Percentiles rank a stretch among this genome's conserved stretches.
phyloP scores from a whole-genome alignment of 2,888 invertebrate species.

The Schrankia costaestrigalis region DNA sequence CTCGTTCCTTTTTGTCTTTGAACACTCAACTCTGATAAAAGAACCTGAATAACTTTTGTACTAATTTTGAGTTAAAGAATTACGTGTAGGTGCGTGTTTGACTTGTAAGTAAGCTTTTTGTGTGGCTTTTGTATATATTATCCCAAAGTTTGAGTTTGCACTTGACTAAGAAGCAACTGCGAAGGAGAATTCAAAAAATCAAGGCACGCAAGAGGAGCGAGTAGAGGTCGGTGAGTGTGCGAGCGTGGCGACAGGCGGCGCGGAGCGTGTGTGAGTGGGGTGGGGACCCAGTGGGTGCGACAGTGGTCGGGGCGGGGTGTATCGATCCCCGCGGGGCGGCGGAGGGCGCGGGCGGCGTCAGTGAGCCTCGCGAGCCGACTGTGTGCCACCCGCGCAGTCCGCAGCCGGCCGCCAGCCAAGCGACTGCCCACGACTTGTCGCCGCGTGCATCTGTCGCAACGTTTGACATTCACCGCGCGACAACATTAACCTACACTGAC shows the following conservation, averaged over 20 bases:
- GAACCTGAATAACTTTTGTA: too few relatives aligned
- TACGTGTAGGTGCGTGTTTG: too few relatives aligned
- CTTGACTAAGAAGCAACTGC: conserved; percentile 37
- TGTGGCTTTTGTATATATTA: conserved; percentile 25
- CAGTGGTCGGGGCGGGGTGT: conserved; percentile 70
- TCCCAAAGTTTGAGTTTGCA: conserved; percentile 43
- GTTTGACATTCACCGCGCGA: conserved; percentile 68
- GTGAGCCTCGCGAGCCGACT: conserved; percentile 51
- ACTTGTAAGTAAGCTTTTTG: conserved; percentile 10
- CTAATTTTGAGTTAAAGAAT: too few relatives aligned
- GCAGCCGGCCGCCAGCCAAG: conserved; percentile 71
- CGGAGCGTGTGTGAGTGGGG: conserved; percentile 41
- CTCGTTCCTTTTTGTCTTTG: too few relatives aligned
- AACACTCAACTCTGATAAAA: too few relatives aligned
- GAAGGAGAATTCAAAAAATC: conserved; percentile 51
- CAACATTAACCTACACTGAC: conserved; percentile 67
- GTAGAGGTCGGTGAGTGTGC: conserved; percentile 36
- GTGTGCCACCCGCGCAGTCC: conserved; percentile 67
- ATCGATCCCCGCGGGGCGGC: conserved; percentile 72
- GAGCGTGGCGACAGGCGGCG: conserved; percentile 36
- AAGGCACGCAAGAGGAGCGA: conserved; percentile 42
- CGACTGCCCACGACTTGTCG: conserved; percentile 49
- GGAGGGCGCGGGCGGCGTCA: conserved; percentile 50
- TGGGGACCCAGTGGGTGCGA: conserved; percentile 46
- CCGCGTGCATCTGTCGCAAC: conserved; percentile 41